Base-by-base conservation (phyloP, 2,113 vertebrate species). In the Gymnorhina tibicen region DNA sequence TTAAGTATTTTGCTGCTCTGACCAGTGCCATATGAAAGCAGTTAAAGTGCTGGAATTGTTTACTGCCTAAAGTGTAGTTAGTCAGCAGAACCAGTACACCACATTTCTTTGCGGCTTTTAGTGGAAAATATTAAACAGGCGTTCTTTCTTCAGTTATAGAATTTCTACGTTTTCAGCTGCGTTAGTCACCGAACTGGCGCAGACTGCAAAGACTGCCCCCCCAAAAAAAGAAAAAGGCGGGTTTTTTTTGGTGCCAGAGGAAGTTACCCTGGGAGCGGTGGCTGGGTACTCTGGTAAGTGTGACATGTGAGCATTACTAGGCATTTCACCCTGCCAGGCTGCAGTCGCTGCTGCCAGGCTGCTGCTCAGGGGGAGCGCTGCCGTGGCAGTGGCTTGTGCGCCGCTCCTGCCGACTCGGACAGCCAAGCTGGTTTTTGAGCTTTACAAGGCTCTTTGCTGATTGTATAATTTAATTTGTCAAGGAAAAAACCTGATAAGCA, bases 241-340 rank as follows among this genome's bases (percentile, higher is more conserved):
- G 9, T 16, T 79, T 84, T 87, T 95, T 97, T 83, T 68, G 82
- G 66, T 93, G 91, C 70, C 81, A 87, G 97, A 98, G 98, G 98
- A 98, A 98, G 98, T 98, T 96, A 81, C 97, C 87, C 67, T 44
- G 97, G 88, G 97, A 97, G 97, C 97, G 72, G 97, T 69, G 94
- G 95, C 97, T 95, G 95, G 85, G 97, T n/a, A 96, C 96, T 91
- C 91, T 95, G 97, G 83, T 97, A 82, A 98, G 97, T 97, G 97
- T 95, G 98, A 87, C 97, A 97, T 98, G 98, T 98, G 98, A 98
- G 98, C 98, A 96, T 98, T 98, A 96, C 97, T 27, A 89, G 98
- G 98, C 98, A 85, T 94, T 98, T 97, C 97, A 66, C 94, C 95
- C 97, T 96, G 97, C 95, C 83, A 79, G 96, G 95, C 97, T 98